Evolutionary conservation across 2,797 vertebrate species (phyloP).

Genomic region (Catostomus latipinnis): DNA sequence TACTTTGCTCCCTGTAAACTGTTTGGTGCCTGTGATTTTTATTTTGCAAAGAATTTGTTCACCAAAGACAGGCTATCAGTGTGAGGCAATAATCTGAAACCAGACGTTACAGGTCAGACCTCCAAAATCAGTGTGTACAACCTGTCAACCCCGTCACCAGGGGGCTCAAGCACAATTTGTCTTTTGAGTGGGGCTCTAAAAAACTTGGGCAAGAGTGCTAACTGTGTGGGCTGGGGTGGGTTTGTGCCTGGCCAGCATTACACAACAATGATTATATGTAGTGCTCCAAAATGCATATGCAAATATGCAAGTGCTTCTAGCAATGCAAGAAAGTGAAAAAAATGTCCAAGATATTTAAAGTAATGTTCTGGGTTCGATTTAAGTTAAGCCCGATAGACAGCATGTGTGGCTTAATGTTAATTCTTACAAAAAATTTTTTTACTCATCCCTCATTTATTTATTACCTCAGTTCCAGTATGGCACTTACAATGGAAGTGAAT

Average conservation of each 20-base stretch:
- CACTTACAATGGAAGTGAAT: no score
- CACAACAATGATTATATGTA: neutral
- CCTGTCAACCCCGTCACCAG: no score
- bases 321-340: neutral
- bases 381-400: no score
- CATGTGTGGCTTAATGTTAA: no score
- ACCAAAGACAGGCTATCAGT: neutral
- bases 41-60: neutral
- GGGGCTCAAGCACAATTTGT: neutral
- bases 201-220: neutral
- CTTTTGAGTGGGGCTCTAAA: neutral
- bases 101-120: neutral
- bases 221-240: no score
- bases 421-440: no score
- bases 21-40: constrained; percentile 5
- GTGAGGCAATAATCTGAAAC: constrained; percentile 2
- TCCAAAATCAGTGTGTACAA: neutral
- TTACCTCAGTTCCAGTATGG: no score
- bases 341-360: no score
- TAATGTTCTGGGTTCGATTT: no score
- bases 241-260: no score
- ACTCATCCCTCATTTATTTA: no score
- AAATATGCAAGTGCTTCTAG: neutral
- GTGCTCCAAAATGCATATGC: neutral
- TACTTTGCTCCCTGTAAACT: constrained; percentile 6